Evolutionary conservation across 2,888 invertebrate genomes (phyloP).

Genomic region (Diogma glabrata): DNA sequence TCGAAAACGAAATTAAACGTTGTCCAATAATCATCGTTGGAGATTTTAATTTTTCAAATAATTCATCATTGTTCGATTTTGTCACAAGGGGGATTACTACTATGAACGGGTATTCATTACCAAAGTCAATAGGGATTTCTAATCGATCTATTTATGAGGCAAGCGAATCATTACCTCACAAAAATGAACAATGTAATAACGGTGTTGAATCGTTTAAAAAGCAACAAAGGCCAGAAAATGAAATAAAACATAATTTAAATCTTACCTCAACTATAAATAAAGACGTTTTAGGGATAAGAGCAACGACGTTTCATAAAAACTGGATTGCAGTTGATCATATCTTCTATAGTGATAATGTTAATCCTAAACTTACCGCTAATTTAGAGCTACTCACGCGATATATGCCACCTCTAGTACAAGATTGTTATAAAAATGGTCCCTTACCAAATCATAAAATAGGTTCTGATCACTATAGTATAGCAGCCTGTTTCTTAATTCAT

Average conservation of each 20-base stretch:
- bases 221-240: too few relatives aligned
- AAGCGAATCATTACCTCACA: conserved; percentile 25
- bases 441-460: conserved; percentile 66
- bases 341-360: conserved; percentile 51
- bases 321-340: conserved; percentile 88
- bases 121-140: too few relatives aligned
- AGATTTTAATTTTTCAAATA: conserved; percentile 79
- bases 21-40: conserved; percentile 77
- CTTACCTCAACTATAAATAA: conserved; percentile 19
- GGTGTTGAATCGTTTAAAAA: too few relatives aligned
- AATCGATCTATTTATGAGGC: conserved; percentile 10
- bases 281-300: conserved; percentile 39
- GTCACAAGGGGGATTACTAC: conserved; percentile 49
- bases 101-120: not conserved
- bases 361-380: conserved; percentile 11
- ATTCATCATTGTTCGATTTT: conserved; percentile 58
- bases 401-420: conserved; percentile 48
- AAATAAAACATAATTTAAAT: not conserved
- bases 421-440: conserved; percentile 43
- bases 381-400: conserved; percentile 50
- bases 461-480: conserved; percentile 78
- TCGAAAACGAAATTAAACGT: conserved; percentile 27
- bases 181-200: conserved; percentile 43
- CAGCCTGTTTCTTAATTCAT: conserved; percentile 47
- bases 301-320: conserved; percentile 62